Evolutionary conservation across 2,113 vertebrate species (phyloP), one percentile per base, ranked within the genome.

Genomic region (Hiodon alosoides): DNA sequence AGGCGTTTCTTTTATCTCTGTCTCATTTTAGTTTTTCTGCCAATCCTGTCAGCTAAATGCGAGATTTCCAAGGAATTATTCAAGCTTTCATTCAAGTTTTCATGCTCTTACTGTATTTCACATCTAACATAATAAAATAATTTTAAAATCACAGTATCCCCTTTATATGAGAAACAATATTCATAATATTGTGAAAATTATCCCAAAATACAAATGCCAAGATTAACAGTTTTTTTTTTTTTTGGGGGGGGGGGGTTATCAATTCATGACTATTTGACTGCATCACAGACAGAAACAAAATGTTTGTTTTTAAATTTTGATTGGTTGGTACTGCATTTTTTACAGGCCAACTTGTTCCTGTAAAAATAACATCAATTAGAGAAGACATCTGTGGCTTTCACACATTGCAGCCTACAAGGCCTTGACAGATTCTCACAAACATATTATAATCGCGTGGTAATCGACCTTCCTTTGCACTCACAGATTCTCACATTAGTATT

Each of bases 261-360:
- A 31, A 7, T 64, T 17, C 31, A 17, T 64, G 31, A 17, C 66
- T 67, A 14, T 51, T 13, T 62, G n/a, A 47, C 14, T 67, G 66
- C 46, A 51, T 67, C 14, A 67, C 64, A 62, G 8, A 16, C 16
- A 11, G n/a, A 62, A 62, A 62, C 57, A 62, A 62, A 62, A 13
- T 46, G 9, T 55, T 11, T 70, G 17, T 31, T 31, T 31, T 10
- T 57, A 6, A 7, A 8, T 55, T 70, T 70, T 57, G 6, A 70
- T 70, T 70, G 51, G 53, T 46, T 46, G 17, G 46, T 55, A 6
- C 9, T 70, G 8, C 0, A 54, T 55, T 55, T 55, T 57, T 16
- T 55, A 55, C 55, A 70, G 55, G 69, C 69, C 17, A 70, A 70
- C 57, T 70, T 31, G 53, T 70, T 70, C 69, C 69, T 70, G 69